Percentiles rank a stretch among this genome's conserved stretches.
Evolutionary conservation across 2,797 vertebrate species (phyloP).

Genomic region (Gymnoscopelus microlampas): DNA sequence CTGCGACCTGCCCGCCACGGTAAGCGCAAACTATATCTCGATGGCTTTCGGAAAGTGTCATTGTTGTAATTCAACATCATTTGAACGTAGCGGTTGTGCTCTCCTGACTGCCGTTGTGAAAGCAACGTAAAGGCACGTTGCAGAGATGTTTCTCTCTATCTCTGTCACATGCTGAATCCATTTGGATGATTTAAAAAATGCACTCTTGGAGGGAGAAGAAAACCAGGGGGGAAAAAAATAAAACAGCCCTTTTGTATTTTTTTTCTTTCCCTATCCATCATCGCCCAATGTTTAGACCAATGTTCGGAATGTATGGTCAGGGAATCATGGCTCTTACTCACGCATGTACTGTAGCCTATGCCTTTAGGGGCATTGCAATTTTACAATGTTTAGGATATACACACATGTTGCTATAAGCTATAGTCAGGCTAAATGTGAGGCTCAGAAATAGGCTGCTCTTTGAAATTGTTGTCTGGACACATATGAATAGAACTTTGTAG

Average conservation of each 20-base stretch:
- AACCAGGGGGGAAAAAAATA: background rate
- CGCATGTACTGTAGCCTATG: background rate
- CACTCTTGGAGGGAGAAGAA: constrained; percentile 4
- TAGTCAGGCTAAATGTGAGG: constrained; percentile 13
- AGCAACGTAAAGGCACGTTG: too few relatives aligned
- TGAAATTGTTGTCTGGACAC: constrained; percentile 27
- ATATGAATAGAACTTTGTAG: constrained; percentile 43
- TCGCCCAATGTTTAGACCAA: background rate
- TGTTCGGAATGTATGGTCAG: background rate
- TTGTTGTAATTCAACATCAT: background rate
- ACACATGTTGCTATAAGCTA: constrained; percentile 1
- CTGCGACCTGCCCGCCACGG: constrained; percentile 95
- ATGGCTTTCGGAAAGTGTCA: background rate
- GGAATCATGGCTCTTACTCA: background rate
- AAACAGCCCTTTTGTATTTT: background rate
- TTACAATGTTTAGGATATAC: background rate
- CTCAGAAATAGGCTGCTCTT: constrained; percentile 26
- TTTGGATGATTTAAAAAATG: background rate
- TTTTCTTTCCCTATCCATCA: background rate
- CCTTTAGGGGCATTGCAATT: constrained; percentile 3
- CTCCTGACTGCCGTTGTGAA: background rate
- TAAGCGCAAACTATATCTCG: constrained; percentile 74
- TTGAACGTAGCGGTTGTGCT: too few relatives aligned
- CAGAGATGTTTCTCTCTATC: background rate
- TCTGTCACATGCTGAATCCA: background rate